Base-by-base conservation (phyloP, 2,888 invertebrate genomes). In the Athalia rosae region DNA sequence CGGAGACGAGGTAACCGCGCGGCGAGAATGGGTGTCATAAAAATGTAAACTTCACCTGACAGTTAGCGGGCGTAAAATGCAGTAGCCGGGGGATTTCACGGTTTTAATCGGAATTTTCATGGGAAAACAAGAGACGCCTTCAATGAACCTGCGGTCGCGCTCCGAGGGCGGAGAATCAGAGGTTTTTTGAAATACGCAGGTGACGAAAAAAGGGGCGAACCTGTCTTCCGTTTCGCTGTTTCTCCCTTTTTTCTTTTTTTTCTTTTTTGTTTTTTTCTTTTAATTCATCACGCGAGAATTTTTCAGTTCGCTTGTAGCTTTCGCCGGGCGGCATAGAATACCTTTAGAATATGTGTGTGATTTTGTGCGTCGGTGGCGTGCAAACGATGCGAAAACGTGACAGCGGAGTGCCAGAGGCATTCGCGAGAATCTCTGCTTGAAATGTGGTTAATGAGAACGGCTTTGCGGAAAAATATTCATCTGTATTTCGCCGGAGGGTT, bases 11-110 rank as follows among this genome's bases (percentile, higher is more conserved):
- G 62, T 77, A 77, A 77, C 77, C 73, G 77, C 77, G 77, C 63
- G 77, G 71, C 71, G 77, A 77, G 69, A 77, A 77, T 77, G 61
- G 73, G 62, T 41, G 48, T 77, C 73, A 63, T 77, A 77, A 77
- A 77, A 77, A 73, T 77, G 62, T 77, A 63, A 77, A 73, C 77
- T 77, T 58, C 73, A 63, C 43, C 50, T 62, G 53, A 53, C 63
- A 48, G 58, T 45, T 45, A 71, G 13, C 45, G 13, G 45, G 56
- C 7, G 43, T 41, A 1, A 13, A 6, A 71, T 58, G n/a, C 45
- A 13, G 13, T 56, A 28, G 28, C 56, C 28, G 8, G 45, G 13
- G n/a, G 15, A 4, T 28, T 4, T 28, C 28, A 28, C 28, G 28
- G 28, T 28, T 28, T 28, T 2, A 28, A 28, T 28, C 28, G 28